Evolutionary conservation across 2,113 vertebrate genomes (phyloP).

Genomic region (Nothocercus julius): DNA sequence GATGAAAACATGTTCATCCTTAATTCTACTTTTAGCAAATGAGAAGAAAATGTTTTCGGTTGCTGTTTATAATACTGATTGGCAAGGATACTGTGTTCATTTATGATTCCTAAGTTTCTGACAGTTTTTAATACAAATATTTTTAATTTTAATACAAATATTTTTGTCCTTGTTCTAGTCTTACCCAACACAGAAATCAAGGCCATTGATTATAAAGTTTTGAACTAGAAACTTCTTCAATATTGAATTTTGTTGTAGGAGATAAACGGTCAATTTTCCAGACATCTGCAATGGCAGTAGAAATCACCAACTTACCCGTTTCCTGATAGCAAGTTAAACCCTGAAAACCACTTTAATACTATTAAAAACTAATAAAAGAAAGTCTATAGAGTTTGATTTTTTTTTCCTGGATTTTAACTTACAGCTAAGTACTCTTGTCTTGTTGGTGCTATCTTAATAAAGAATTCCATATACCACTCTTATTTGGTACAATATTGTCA

Average conservation of each 20-base stretch:
- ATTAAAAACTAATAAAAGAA: not conserved
- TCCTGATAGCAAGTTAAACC: not conserved
- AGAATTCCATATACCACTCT: not conserved
- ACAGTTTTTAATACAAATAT: not conserved
- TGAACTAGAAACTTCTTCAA: not conserved
- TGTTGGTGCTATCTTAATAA: not conserved
- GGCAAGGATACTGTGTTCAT: not conserved
- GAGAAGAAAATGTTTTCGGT: not conserved
- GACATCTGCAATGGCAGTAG: not conserved
- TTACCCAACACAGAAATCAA: rapidly evolving
- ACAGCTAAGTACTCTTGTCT: not conserved
- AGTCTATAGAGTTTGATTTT: not conserved
- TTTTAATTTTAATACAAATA: not conserved
- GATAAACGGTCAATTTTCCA: not conserved
- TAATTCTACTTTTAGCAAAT: not conserved
- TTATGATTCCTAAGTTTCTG: not conserved
- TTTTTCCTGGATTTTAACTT: not conserved
- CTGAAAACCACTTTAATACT: not conserved
- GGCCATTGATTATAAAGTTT: rapidly evolving
- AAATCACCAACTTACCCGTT: not conserved
- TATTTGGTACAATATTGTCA: not conserved
- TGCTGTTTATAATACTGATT: not conserved
- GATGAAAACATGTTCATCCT: not conserved
- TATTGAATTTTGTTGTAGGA: not conserved
- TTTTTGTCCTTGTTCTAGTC: not conserved